Percentiles rank a stretch among this genome's conserved stretches.
phyloP scores from a whole-genome alignment of 2,113 vertebrate genomes.

The Crotalus tigris region DNA sequence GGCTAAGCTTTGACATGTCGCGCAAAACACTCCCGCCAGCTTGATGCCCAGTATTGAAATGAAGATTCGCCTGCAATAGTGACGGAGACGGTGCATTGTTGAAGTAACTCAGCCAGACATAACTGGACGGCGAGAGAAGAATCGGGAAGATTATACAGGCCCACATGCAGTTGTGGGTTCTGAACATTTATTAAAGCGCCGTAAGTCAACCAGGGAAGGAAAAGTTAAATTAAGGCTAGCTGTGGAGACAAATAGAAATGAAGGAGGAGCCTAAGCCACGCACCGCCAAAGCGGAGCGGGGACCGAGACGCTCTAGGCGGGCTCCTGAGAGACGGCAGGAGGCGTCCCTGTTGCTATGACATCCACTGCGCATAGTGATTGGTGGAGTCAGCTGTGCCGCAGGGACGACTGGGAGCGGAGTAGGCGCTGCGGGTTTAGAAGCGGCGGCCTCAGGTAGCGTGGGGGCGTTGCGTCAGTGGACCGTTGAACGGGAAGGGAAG shows the following conservation, averaged over 20 bases:
- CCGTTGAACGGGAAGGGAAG: not conserved
- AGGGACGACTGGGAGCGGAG: conserved; percentile 26
- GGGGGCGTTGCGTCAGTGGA: fast-evolving
- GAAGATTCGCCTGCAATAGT: not conserved
- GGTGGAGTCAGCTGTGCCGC: conserved; percentile 9
- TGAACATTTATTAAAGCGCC: not conserved
- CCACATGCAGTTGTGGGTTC: not conserved
- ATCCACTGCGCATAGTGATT: not conserved
- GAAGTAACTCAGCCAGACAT: not conserved
- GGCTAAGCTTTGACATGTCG: not conserved
- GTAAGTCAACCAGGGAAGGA: not conserved
- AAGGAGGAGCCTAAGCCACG: not conserved
- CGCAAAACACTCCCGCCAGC: not conserved
- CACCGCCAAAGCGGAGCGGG: not conserved
- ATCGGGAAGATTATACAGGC: not conserved
- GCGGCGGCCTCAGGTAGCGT: conserved; percentile 3
- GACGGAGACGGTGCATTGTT: conserved; percentile 10
- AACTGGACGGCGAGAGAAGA: not conserved
- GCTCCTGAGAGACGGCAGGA: not conserved
- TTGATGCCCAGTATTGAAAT: too few relatives aligned
- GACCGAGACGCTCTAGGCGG: not conserved
- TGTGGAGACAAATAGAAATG: not conserved
- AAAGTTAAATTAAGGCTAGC: not conserved
- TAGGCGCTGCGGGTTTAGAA: not conserved
- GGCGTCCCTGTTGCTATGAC: conserved; percentile 20